Conservation (phyloP, 2,888 invertebrate species). For the Seira musarum region DNA sequence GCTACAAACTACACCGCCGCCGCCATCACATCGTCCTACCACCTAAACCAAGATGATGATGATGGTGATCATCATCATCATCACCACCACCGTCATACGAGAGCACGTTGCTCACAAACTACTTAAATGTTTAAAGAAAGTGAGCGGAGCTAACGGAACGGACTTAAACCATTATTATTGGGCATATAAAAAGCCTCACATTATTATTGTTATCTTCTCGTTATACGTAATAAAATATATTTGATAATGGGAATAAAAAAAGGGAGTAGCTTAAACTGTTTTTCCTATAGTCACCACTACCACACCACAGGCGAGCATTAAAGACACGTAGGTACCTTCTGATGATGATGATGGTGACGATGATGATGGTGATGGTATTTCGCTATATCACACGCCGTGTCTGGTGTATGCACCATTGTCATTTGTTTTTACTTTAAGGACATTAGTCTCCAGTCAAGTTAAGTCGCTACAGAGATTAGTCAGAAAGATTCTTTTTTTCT, state of each 20-base stretch:
- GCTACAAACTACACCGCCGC: constrained; percentile 15
- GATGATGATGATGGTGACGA: no score
- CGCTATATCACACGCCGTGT: no score
- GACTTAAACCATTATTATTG: not conserved
- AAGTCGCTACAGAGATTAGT: constrained; percentile 61
- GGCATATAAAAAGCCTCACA: constrained; percentile 35
- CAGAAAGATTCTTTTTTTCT: constrained; percentile 58
- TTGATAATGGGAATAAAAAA: constrained; percentile 42
- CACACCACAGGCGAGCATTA: not conserved
- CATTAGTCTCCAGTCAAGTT: constrained; percentile 58
- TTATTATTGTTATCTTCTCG: constrained; percentile 60
- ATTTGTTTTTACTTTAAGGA: constrained; percentile 57
- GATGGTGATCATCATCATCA: constrained; percentile 9
- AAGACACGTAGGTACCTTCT: no score
- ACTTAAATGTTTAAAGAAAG: constrained; percentile 50
- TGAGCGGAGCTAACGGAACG: constrained; percentile 24
- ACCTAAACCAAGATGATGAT: not conserved
- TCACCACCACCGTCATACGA: not conserved
- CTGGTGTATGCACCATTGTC: no score
- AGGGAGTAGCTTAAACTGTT: constrained; percentile 25
- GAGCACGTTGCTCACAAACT: not conserved
- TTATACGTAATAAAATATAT: constrained; percentile 58
- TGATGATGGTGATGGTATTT: no score
- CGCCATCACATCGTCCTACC: not conserved
- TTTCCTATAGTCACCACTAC: not conserved